Conservation (phyloP, 2,888 invertebrate genomes). For the Plebejus argus region DNA sequence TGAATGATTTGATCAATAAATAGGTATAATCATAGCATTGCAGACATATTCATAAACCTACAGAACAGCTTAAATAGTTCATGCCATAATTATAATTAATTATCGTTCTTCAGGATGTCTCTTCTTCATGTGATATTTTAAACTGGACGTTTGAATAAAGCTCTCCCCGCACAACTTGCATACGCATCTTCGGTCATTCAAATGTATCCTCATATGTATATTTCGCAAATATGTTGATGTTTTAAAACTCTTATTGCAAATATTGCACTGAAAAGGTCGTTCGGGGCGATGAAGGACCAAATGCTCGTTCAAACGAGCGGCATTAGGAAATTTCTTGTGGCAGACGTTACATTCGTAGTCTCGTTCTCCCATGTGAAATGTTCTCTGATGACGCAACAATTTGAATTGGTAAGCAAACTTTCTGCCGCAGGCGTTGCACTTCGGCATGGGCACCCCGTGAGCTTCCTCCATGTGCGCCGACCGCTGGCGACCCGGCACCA, state of each 20-base stretch:
- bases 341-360: slow-evolving; percentile 29
- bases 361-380: slow-evolving; percentile 51
- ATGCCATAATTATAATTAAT: not conserved
- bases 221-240: not conserved
- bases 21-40: too few relatives aligned
- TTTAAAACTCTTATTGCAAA: not conserved
- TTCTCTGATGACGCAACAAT: slow-evolving; percentile 50
- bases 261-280: not conserved
- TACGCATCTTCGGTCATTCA: slow-evolving; percentile 47
- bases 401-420: slow-evolving; percentile 49
- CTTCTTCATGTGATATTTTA: slow-evolving; percentile 49
- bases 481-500: slow-evolving; percentile 47
- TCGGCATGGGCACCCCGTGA: slow-evolving; percentile 51
- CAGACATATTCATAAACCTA: not conserved
- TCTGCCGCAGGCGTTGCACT: slow-evolving; percentile 52
- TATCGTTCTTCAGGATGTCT: slow-evolving; percentile 42
- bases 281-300: not conserved
- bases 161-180: slow-evolving; percentile 52
- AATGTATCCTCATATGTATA: slow-evolving; percentile 46
- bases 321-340: not conserved
- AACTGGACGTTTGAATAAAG: slow-evolving; percentile 49
- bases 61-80: slow-evolving; percentile 1
- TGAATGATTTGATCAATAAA: too few relatives aligned
- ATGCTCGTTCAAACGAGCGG: not conserved
- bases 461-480: slow-evolving; percentile 51